Percentiles rank a stretch among this genome's conserved stretches.
These are phyloP conservation scores for Salmo trutta DNA, from an alignment of 2,797 vertebrate genomes.

Conservation along the genomic window DNA sequence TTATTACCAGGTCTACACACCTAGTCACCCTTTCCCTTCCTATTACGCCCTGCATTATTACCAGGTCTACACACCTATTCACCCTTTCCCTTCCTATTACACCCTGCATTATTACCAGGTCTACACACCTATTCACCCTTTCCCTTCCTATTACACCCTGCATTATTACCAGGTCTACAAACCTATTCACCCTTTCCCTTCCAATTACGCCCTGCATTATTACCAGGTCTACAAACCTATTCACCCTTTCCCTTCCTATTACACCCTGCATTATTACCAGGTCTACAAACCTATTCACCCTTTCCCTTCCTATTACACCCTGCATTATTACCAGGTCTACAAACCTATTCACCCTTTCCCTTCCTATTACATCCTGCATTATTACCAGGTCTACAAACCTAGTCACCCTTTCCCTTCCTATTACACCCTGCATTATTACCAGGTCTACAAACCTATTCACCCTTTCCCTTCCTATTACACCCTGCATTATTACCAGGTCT, in stretches of 20 bases:
- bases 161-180: constrained; percentile 49
- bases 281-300: constrained; percentile 51
- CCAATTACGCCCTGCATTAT: constrained; percentile 38
- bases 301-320: not conserved
- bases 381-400: constrained; percentile 46
- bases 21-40: constrained; percentile 43
- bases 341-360: constrained; percentile 46
- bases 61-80: constrained; percentile 44
- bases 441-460: constrained; percentile 47
- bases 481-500: constrained; percentile 50
- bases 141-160: not conserved
- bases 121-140: constrained; percentile 49
- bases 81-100: constrained; percentile 26
- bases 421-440: constrained; percentile 45
- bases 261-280: constrained; percentile 47
- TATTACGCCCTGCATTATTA: constrained; percentile 43
- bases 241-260: constrained; percentile 36
- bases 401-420: constrained; percentile 42
- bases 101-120: constrained; percentile 49
- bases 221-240: constrained; percentile 42
- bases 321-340: constrained; percentile 50
- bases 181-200: constrained; percentile 46
- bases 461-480: constrained; percentile 13
- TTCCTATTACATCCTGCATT: constrained; percentile 25
- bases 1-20: constrained; percentile 51